Percentiles rank a stretch among this genome's conserved stretches.
phyloP scores from a whole-genome alignment of 30 jellyfish, hydroid and myxozoan species.

The Aurelia aurita region DNA sequence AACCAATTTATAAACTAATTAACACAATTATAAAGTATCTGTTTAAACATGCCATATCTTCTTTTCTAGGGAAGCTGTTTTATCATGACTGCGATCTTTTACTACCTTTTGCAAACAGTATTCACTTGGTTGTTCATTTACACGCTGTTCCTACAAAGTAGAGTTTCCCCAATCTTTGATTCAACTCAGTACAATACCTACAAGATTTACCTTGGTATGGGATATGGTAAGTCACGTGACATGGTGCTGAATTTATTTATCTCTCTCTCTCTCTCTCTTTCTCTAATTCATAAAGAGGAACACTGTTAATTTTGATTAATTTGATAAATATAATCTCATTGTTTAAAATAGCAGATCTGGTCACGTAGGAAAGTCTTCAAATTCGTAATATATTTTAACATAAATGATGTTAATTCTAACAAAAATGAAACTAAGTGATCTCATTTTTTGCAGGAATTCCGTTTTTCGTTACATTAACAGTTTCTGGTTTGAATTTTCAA shows the following conservation, averaged over 20 bases:
- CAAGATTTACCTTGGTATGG: conserved; percentile 86
- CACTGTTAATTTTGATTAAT: too few species aligned
- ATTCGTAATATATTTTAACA: too few species aligned
- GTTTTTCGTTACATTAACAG: conserved; percentile 84
- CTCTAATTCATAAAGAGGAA: too few species aligned
- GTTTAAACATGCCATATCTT: background rate
- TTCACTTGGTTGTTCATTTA: conserved; percentile 90
- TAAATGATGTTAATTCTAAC: too few species aligned
- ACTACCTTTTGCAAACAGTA: conserved; percentile 90
- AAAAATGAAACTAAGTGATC: background rate
- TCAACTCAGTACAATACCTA: conserved; percentile 81
- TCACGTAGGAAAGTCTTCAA: too few species aligned
- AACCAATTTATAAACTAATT: too few species aligned
- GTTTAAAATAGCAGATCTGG: too few species aligned
- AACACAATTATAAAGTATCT: too few species aligned
- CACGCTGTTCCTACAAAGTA: conserved; percentile 87
- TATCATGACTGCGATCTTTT: conserved; percentile 78
- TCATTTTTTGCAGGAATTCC: conserved; percentile 75
- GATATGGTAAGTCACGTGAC: conserved; percentile 69
- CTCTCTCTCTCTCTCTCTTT: too few species aligned
- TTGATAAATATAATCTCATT: too few species aligned
- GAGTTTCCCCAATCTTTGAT: conserved; percentile 81
- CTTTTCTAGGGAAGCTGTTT: conserved; percentile 80
- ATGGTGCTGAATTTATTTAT: too few species aligned
- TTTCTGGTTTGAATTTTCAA: conserved; percentile 82